phyloP scores from a whole-genome alignment of 1,140 invertebrate species.

The Leptonema lineaticorne region DNA sequence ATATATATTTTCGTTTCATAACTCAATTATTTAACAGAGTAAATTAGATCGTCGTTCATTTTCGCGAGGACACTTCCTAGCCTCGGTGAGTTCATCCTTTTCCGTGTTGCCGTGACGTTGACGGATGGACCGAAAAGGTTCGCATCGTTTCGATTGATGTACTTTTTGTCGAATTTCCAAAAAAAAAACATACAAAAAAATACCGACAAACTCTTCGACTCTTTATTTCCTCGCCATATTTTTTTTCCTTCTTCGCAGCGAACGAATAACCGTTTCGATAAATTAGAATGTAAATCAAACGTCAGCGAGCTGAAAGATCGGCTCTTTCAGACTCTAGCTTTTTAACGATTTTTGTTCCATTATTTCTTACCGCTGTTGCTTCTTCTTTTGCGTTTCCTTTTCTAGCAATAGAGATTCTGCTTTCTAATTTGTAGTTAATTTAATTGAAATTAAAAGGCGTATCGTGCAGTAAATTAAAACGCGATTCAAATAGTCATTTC shows the following conservation, averaged over 20 bases:
- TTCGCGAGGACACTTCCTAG: neutral
- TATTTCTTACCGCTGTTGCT: no score
- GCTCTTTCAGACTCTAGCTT: no score
- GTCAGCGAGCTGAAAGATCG: conserved; percentile 19
- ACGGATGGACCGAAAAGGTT: conserved; percentile 31
- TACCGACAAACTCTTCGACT: no score
- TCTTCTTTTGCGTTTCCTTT: no score
- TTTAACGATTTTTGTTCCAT: no score
- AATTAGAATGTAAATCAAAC: conserved; percentile 31
- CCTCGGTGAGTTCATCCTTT: conserved; percentile 29
- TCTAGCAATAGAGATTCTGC: no score
- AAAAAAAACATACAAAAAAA: no score
- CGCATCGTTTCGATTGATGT: conserved; percentile 29
- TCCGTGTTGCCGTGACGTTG: conserved; percentile 30
- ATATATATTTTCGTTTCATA: neutral
- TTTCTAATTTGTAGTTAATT: no score
- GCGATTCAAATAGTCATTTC: no score
- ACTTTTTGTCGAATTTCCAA: conserved; percentile 25
- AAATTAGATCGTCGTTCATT: conserved; percentile 29
- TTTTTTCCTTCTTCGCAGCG: conserved; percentile 4
- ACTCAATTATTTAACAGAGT: conserved; percentile 33
- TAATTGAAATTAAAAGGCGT: no score
- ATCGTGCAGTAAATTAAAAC: no score
- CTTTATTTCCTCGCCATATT: neutral
- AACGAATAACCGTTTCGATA: conserved; percentile 23